Evolutionary conservation across 2,888 invertebrate species (phyloP).

Genomic region (Lepidochitona cinerea): DNA sequence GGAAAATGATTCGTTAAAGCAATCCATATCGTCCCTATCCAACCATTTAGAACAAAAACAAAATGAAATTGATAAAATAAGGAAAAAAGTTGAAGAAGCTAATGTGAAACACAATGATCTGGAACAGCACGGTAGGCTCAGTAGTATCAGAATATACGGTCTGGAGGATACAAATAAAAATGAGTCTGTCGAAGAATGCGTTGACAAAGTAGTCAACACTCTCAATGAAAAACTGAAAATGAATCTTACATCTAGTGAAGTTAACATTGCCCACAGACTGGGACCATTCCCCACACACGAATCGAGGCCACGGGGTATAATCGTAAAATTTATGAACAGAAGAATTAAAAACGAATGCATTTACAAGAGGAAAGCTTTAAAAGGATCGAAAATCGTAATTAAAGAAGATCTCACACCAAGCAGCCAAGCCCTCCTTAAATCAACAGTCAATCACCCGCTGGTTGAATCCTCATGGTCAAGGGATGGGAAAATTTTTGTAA

Average conservation of each 20-base stretch:
- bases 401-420: not conserved
- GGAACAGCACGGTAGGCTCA: not conserved
- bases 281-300: not conserved
- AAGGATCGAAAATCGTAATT: not conserved
- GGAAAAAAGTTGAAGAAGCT: not conserved
- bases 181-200: not conserved
- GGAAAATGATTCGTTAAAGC: not conserved
- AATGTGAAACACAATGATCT: not conserved
- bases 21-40: not conserved
- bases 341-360: not conserved
- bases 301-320: not conserved
- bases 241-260: not conserved
- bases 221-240: not conserved
- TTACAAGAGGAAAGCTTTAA: not conserved
- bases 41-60: not conserved
- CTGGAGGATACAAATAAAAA: not conserved
- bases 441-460: not conserved
- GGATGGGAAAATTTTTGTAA: not conserved
- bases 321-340: not conserved
- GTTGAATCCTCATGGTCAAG: not conserved
- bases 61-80: not conserved
- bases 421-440: not conserved
- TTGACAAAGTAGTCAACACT: not conserved
- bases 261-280: not conserved
- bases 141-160: not conserved